A percentile compares a stretch with the other conserved stretches of the same genome.
Evolutionary conservation across 2,113 vertebrate species (phyloP).

Genomic region (Chamaea fasciata): DNA sequence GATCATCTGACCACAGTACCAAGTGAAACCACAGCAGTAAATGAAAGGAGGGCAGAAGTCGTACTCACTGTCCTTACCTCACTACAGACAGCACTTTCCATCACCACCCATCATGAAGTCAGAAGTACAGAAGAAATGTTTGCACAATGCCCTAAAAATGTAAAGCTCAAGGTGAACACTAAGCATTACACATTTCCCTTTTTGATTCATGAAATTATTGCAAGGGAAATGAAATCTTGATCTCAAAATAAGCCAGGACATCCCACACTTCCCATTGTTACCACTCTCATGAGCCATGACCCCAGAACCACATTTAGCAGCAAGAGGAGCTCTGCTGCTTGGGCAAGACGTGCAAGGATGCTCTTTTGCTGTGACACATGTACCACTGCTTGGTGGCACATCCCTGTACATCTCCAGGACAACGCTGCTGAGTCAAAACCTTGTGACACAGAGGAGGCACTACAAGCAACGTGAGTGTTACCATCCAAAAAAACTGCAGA

Average conservation of each 20-base stretch:
- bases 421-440: not conserved
- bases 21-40: not conserved
- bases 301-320: not conserved
- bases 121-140: not conserved
- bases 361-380: not conserved
- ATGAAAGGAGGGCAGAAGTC: not conserved
- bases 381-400: not conserved
- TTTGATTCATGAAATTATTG: not conserved
- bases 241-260: not conserved
- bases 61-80: not conserved
- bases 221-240: not conserved
- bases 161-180: not conserved
- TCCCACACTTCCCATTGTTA: not conserved
- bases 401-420: not conserved
- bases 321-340: not conserved
- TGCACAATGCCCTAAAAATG: not conserved
- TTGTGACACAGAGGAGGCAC: not conserved
- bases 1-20: not conserved
- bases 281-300: not conserved
- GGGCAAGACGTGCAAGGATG: not conserved
- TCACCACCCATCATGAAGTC: not conserved
- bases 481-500: not conserved
- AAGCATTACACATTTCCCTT: constrained; percentile 6
- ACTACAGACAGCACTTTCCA: not conserved
- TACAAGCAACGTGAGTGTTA: fast-evolving